Conservation (phyloP, 2,797 vertebrate genomes). For the Silurus aristotelis region DNA sequence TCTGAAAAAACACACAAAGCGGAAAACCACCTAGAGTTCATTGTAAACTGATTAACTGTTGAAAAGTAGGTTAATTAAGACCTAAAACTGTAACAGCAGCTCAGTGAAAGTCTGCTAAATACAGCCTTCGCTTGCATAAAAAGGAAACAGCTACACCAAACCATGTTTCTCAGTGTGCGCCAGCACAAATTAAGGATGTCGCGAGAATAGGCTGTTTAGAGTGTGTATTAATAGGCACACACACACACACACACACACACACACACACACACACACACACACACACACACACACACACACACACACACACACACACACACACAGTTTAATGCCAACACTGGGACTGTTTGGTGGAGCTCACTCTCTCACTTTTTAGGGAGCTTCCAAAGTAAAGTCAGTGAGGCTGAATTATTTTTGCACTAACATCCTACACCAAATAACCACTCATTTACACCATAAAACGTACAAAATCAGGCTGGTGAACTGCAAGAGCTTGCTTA, state of each 20-base stretch:
- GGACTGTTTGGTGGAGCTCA: constrained; percentile 8
- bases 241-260: background rate
- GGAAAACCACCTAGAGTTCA: background rate
- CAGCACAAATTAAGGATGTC: constrained; percentile 7
- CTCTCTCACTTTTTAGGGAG: constrained; percentile 9
- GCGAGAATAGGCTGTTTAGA: background rate
- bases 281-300: background rate
- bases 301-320: background rate
- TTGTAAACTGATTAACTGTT: constrained; percentile 10
- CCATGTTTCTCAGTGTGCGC: constrained; percentile 5
- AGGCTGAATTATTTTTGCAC: constrained; percentile 31
- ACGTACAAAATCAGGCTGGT: background rate
- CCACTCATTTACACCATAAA: constrained; percentile 10
- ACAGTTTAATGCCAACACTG: constrained; percentile 8
- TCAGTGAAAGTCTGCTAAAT: background rate
- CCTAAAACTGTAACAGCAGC: background rate
- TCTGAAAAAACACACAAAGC: constrained; percentile 67
- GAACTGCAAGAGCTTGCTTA: background rate
- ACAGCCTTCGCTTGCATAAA: constrained; percentile 14
- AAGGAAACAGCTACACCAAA: constrained; percentile 6
- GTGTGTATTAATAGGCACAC: constrained; percentile 20
- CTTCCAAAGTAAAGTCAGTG: constrained; percentile 27
- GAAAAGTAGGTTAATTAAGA: constrained; percentile 15
- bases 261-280: too few species aligned
- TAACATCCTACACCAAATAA: constrained; percentile 36